These are phyloP conservation scores for Amblyornis subalaris DNA, from an alignment of 2,113 vertebrate species.

Conservation along the genomic window DNA sequence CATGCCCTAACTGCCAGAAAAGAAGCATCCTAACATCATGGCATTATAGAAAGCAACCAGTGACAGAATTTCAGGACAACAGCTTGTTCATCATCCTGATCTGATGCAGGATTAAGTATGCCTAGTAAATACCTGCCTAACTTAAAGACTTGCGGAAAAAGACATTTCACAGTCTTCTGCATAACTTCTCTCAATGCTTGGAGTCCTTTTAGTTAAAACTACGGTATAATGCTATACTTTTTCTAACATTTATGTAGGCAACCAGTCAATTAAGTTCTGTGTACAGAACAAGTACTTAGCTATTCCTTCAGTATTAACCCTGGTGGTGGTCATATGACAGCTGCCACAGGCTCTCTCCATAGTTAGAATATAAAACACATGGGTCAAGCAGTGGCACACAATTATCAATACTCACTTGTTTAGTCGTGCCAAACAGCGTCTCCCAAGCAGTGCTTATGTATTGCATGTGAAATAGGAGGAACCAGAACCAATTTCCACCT, in stretches of 20 bases:
- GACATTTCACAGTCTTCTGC: neutral
- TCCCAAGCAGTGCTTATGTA: neutral
- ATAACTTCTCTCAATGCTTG: neutral
- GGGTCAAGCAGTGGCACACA: neutral
- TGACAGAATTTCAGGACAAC: neutral
- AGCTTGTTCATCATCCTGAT: neutral
- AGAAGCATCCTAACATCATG: neutral
- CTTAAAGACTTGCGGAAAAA: neutral
- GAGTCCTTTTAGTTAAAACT: neutral
- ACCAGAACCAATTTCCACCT: neutral
- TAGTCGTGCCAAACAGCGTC: neutral
- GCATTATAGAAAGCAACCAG: neutral
- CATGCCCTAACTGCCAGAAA: neutral
- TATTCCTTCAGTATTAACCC: neutral
- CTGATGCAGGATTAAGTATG: neutral
- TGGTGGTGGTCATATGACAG: neutral
- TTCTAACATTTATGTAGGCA: neutral
- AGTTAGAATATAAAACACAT: neutral
- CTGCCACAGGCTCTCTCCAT: neutral
- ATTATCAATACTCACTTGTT: neutral
- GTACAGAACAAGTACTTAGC: neutral
- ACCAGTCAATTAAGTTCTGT: neutral
- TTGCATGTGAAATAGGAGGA: neutral
- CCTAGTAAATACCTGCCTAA: neutral
- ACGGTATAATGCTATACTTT: neutral